Percentiles rank a stretch among this genome's conserved stretches.
phyloP scores from a whole-genome alignment of 2,113 vertebrate species.

The Pampusana beccarii region DNA sequence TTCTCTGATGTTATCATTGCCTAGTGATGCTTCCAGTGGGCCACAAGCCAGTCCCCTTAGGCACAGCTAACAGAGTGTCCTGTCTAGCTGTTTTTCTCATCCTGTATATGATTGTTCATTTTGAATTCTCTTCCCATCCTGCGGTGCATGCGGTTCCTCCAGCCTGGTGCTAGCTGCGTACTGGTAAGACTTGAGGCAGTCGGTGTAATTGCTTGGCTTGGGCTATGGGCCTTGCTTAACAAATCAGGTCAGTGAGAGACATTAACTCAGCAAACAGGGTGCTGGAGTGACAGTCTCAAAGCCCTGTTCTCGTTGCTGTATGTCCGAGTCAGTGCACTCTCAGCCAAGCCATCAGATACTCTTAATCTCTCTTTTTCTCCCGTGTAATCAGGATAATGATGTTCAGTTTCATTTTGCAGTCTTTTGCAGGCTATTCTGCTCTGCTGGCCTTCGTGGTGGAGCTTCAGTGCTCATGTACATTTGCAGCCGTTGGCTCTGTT shows the following conservation, averaged over 20 bases:
- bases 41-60: background rate
- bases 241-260: slow-evolving; percentile 4
- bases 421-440: background rate
- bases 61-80: background rate
- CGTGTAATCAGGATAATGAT: slow-evolving; percentile 42
- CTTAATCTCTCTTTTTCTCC: slow-evolving; percentile 3
- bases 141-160: background rate
- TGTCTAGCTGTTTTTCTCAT: background rate
- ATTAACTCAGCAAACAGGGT: background rate
- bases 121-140: background rate
- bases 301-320: background rate
- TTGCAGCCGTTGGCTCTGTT: background rate
- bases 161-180: background rate
- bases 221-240: background rate
- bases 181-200: background rate
- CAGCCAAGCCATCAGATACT: slow-evolving; percentile 6
- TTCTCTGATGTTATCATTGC: background rate
- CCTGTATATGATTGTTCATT: background rate
- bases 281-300: background rate
- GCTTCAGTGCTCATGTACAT: background rate
- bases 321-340: background rate
- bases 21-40: background rate
- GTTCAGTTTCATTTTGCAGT: background rate
- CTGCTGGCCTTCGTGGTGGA: background rate
- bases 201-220: background rate